A percentile compares a stretch with the other conserved stretches of the same genome.
phyloP scores from a whole-genome alignment of 2,888 invertebrate genomes.

The Platycnemis pennipes region DNA sequence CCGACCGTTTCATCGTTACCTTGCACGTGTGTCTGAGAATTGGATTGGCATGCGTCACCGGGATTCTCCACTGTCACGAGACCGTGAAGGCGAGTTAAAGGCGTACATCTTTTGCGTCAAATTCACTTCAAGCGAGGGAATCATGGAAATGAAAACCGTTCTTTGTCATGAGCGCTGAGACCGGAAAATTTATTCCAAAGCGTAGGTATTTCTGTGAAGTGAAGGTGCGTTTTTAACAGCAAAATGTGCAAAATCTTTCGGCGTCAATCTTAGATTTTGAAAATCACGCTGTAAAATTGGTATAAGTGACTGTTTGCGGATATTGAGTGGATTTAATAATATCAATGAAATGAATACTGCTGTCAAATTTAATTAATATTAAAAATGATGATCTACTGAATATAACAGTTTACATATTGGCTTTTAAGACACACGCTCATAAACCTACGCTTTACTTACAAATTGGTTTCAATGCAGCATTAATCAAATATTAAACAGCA shows the following conservation, averaged over 20 bases:
- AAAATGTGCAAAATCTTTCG: not conserved
- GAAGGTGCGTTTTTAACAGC: not conserved
- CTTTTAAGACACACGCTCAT: no score
- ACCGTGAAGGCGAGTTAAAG: not conserved
- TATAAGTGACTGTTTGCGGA: no score
- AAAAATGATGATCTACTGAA: no score
- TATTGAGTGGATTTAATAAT: no score
- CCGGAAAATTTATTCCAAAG: not conserved
- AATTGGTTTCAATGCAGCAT: no score
- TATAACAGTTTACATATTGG: no score
- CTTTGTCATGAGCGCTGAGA: not conserved
- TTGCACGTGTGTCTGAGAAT: not conserved
- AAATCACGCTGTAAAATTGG: not conserved
- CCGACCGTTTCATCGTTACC: not conserved
- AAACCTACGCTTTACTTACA: no score
- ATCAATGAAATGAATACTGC: no score
- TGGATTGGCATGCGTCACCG: constrained; percentile 28
- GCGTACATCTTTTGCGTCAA: not conserved
- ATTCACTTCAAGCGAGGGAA: not conserved
- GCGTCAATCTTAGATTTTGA: not conserved
- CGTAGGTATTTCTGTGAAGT: not conserved
- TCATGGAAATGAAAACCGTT: constrained; percentile 4
- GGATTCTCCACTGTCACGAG: constrained; percentile 7
- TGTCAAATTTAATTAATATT: no score
- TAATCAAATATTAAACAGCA: no score